Base-by-base conservation (phyloP, 2,888 invertebrate genomes). In the Ormyrus labotus region DNA sequence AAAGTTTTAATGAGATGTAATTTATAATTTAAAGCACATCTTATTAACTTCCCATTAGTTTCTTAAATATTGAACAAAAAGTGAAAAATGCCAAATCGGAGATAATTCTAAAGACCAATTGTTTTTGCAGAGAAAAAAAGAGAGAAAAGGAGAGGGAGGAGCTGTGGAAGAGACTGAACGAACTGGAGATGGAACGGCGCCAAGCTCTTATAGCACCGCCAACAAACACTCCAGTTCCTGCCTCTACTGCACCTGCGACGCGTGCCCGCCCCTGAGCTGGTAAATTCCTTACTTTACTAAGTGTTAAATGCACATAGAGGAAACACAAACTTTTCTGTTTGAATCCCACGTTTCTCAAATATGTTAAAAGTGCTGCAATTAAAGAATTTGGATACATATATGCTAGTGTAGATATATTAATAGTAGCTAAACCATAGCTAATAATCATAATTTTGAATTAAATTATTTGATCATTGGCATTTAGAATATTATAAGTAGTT, bases 61-160 rank as follows among this genome's bases (percentile, higher is more conserved):
- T 34, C 34, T 34, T 34, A 34, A 34, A 34, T 34, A 34, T 34
- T 34, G 34, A 34, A 34, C 34, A 2, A 34, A 34, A 34, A 34
- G 4, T 34, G 34, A 34, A 34, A 34, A 34, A 34, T 34, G 34
- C 34, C 34, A 34, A 34, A 34, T 2, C 34, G 34, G 48, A 68
- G 48, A 1, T 53, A 58, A 61, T 68, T n/a, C 13, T 73, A 64
- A 63, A 65, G 6, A 63, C 63, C 2, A 71, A 78, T 82, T 74
- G 73, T 69, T 78, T 76, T 91, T 91, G 6, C 89, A 97, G 98
- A 93, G 97, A 98, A 93, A 96, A 97, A 93, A 96, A 97, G 93
- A 93, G 97, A 92, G 97, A 98, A 94, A 95, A 98, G 93, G 97
- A 99, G 93, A 93, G 98, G 92, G 97, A 98, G 91, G 99, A 99